Percentiles rank a stretch among this genome's conserved stretches.
Evolutionary conservation across 2,797 vertebrate genomes (phyloP).

Genomic region (Tenualosa thibaudeaui): DNA sequence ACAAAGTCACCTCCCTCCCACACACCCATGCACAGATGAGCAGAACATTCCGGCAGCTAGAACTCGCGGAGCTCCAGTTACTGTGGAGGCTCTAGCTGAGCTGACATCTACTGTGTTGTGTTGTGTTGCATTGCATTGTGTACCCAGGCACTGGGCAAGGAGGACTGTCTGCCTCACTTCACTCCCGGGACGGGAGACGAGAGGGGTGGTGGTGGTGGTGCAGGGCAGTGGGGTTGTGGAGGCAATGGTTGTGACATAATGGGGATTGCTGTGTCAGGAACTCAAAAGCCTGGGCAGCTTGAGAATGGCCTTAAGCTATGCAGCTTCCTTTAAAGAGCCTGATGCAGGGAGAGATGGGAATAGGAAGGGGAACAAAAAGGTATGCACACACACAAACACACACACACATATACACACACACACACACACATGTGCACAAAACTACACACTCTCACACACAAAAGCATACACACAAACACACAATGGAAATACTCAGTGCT

Average conservation of each 20-base stretch:
- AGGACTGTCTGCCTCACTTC: neutral
- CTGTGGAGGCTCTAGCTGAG: neutral
- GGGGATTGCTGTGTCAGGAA: neutral
- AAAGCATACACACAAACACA: neutral
- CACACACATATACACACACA: conserved; percentile 6
- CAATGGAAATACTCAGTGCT: neutral
- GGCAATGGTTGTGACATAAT: conserved; percentile 21
- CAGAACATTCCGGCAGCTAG: conserved; percentile 1
- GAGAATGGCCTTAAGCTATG: neutral
- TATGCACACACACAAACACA: neutral
- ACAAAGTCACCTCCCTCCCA: neutral
- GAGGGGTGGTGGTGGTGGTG: too few relatives aligned
- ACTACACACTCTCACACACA: neutral
- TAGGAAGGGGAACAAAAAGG: conserved; percentile 8
- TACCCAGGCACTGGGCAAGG: neutral
- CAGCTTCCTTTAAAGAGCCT: neutral
- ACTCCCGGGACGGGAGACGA: neutral
- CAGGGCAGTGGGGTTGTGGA: neutral
- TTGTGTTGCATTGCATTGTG: neutral
- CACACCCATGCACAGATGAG: neutral
- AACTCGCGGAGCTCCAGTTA: neutral
- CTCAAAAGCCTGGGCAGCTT: neutral
- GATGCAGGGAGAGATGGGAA: neutral
- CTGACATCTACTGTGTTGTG: conserved; percentile 7
- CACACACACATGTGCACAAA: neutral